Conservation (phyloP, 2,113 vertebrate genomes). For the Ranitomeya imitator region DNA sequence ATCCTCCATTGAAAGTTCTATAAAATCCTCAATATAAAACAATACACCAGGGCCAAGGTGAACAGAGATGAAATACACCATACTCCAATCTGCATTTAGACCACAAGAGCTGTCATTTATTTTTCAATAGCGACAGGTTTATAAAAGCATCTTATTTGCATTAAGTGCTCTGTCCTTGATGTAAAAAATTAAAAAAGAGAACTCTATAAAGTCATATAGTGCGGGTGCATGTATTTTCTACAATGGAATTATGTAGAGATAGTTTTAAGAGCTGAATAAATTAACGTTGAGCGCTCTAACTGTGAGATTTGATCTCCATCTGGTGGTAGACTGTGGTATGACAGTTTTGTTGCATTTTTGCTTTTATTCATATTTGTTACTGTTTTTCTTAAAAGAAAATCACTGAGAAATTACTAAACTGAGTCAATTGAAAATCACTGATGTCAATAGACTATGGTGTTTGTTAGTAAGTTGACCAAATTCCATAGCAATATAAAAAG, state of each 20-base stretch:
- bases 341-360: not conserved
- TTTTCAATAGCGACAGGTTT: constrained; percentile 41
- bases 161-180: constrained; percentile 50
- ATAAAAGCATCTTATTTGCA: constrained; percentile 50
- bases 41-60: constrained; percentile 20
- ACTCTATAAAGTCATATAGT: constrained; percentile 4
- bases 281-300: not conserved
- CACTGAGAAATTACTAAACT: no score
- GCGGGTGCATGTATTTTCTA: not conserved
- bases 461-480: no score
- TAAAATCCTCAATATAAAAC: constrained; percentile 30
- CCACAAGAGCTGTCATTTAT: constrained; percentile 43
- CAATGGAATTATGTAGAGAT: not conserved
- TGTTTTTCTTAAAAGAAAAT: not conserved
- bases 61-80: constrained; percentile 27
- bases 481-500: no score
- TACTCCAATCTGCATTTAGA: constrained; percentile 28
- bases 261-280: not conserved
- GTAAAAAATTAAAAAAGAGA: constrained; percentile 27
- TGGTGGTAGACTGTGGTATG: constrained; percentile 25
- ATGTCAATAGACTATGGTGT: no score
- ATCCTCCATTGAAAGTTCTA: constrained; percentile 10
- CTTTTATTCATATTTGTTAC: not conserved
- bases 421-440: no score
- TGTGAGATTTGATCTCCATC: constrained; percentile 38